phyloP scores from a whole-genome alignment of 2,113 vertebrate genomes.

The Phrynocephalus versicolor region DNA sequence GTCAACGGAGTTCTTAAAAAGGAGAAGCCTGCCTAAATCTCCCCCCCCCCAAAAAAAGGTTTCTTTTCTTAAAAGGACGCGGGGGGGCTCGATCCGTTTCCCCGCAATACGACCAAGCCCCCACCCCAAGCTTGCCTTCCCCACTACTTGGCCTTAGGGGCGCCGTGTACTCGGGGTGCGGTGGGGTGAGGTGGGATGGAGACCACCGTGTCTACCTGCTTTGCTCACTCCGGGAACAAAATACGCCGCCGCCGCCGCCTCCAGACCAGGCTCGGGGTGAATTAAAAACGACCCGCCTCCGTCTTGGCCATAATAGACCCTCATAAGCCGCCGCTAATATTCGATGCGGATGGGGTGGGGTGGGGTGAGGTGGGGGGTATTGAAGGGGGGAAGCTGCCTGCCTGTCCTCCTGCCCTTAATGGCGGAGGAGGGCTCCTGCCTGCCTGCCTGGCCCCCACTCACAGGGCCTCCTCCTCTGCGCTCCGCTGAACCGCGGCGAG shows the following conservation, averaged over 20 bases:
- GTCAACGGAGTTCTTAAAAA: not conserved
- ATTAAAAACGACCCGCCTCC: not conserved
- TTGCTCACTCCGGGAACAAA: not conserved
- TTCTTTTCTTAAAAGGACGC: not conserved
- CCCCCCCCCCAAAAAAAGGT: not conserved
- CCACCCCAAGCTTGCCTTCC: not conserved
- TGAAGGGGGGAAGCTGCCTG: too few relatives aligned
- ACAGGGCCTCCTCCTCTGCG: not conserved
- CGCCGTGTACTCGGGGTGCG: too few relatives aligned
- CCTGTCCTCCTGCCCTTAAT: too few relatives aligned
- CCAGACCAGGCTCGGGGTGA: not conserved
- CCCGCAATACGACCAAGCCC: not conserved
- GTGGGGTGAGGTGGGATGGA: not conserved
- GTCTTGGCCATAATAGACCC: not conserved
- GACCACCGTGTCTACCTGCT: slow-evolving; percentile 14
- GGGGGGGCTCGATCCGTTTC: not conserved
- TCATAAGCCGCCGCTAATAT: not conserved
- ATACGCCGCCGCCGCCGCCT: not conserved
- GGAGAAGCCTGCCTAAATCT: not conserved
- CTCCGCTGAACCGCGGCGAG: slow-evolving; percentile 12
- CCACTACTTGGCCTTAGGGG: too few relatives aligned
- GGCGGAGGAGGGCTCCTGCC: too few relatives aligned
- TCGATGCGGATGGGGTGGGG: not conserved
- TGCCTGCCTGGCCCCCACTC: not conserved
- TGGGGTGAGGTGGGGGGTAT: too few relatives aligned